These are phyloP conservation scores for Petrocephalus sullivani DNA, from an alignment of 2,797 vertebrate species.

Conservation along the genomic window DNA sequence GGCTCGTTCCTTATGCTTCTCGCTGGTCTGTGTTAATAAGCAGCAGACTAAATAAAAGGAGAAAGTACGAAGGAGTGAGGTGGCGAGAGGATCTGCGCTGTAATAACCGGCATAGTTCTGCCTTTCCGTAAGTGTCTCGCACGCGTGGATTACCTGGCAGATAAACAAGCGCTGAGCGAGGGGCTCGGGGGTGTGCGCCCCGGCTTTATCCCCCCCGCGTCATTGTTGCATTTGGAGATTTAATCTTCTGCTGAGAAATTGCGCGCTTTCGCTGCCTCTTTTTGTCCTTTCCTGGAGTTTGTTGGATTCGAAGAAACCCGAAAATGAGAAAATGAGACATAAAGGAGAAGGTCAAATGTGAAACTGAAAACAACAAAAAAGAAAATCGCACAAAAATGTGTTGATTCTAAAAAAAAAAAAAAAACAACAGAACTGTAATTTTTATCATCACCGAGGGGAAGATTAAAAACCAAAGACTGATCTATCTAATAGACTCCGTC, in stretches of 20 bases:
- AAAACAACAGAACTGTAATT: conserved; percentile 21
- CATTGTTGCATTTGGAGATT: not conserved
- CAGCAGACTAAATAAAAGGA: conserved; percentile 15
- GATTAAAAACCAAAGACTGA: conserved; percentile 65
- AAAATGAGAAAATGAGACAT: conserved; percentile 48
- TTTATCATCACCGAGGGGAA: conserved; percentile 36
- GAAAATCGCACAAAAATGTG: not conserved
- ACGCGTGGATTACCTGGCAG: conserved; percentile 36
- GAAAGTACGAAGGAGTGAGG: conserved; percentile 42
- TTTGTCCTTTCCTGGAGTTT: conserved; percentile 26
- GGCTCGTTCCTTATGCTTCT: conserved; percentile 31
- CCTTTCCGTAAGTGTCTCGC: conserved; percentile 33
- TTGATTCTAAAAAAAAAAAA: conserved; percentile 1
- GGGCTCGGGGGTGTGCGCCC: not conserved
- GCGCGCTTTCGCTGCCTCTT: not conserved
- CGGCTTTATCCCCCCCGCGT: not conserved
- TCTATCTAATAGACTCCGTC: conserved; percentile 41
- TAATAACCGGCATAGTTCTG: conserved; percentile 31
- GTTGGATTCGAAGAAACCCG: conserved; percentile 13
- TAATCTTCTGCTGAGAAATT: conserved; percentile 8
- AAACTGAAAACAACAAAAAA: conserved; percentile 40
- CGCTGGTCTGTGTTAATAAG: conserved; percentile 34
- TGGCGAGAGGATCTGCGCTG: conserved; percentile 47
- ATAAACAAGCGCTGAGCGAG: not conserved
- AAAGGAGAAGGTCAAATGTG: conserved; percentile 46